Percentiles rank a stretch among this genome's conserved stretches.
These are phyloP conservation scores for Hybognathus amarus DNA, from an alignment of 2,797 vertebrate species.

Conservation along the genomic window DNA sequence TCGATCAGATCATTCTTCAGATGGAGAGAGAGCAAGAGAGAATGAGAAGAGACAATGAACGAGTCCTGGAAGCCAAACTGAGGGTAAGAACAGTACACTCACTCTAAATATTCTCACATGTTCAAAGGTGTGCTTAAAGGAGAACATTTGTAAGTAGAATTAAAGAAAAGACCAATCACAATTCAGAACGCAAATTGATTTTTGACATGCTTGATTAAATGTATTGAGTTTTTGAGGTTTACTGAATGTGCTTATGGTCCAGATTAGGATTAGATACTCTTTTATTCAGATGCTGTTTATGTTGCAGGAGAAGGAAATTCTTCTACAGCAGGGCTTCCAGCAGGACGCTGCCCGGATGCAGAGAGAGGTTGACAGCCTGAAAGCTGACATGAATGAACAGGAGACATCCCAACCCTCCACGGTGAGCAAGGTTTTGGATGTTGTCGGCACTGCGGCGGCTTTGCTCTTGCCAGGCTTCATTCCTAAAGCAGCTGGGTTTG, in stretches of 20 bases:
- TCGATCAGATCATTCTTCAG: conserved; percentile 20
- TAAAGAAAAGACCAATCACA: neutral
- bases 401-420: conserved; percentile 11
- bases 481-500: neutral
- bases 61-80: conserved; percentile 50
- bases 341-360: conserved; percentile 35
- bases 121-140: neutral
- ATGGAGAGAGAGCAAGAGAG: conserved; percentile 45
- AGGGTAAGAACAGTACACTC: conserved; percentile 33
- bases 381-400: conserved; percentile 1
- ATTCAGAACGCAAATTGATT: neutral
- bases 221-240: neutral
- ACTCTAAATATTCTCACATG: neutral
- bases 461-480: conserved; percentile 27
- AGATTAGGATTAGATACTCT: neutral
- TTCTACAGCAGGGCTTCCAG: conserved; percentile 28
- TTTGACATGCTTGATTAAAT: neutral
- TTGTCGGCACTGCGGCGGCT: neutral
- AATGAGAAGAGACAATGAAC: conserved; percentile 41
- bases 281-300: conserved; percentile 16
- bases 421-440: conserved; percentile 10
- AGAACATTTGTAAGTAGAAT: neutral
- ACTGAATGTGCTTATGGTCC: neutral
- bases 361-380: conserved; percentile 33
- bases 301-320: conserved; percentile 45